These are phyloP conservation scores for Thamnaconus septentrionalis DNA, from an alignment of 2,113 vertebrate genomes.

Conservation along the genomic window DNA sequence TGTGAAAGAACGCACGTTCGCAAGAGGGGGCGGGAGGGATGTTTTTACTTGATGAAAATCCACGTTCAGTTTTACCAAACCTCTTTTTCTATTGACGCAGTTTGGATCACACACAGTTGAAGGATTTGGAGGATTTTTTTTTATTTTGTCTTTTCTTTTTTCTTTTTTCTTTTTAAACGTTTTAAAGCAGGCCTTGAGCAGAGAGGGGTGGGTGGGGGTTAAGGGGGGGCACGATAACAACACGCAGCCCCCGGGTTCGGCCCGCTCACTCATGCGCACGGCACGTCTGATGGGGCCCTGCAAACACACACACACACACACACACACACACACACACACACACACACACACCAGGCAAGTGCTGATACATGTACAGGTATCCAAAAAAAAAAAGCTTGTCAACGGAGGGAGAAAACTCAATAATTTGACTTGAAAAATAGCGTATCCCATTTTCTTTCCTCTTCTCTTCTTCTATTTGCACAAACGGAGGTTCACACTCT, in stretches of 20 bases:
- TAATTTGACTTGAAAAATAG: not conserved
- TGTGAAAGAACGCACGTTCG: constrained; percentile 52
- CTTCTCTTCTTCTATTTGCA: constrained; percentile 40
- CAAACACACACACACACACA: constrained; percentile 5
- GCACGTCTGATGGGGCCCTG: constrained; percentile 25
- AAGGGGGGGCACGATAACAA: too few species aligned
- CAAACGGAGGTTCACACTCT: constrained; percentile 54
- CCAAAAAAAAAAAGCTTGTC: too few species aligned
- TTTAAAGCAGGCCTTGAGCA: constrained; percentile 58
- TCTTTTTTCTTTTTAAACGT: constrained; percentile 28
- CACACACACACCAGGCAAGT: too few species aligned
- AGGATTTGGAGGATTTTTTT: not conserved
- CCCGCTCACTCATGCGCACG: constrained; percentile 18
- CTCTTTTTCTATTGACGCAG: constrained; percentile 71
- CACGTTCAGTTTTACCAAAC: constrained; percentile 71
- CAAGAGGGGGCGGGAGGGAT: constrained; percentile 17
- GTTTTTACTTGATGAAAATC: constrained; percentile 73
- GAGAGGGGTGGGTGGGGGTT: constrained; percentile 20
- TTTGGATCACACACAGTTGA: constrained; percentile 54
- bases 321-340: too few species aligned
- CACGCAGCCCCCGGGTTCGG: constrained; percentile 36
- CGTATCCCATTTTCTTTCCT: constrained; percentile 4
- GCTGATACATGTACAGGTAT: too few species aligned
- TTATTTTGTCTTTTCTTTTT: too few species aligned
- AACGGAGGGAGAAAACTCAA: constrained; percentile 17